Conservation (phyloP, 2,888 invertebrate species). For the Phymatocera aterrima region DNA sequence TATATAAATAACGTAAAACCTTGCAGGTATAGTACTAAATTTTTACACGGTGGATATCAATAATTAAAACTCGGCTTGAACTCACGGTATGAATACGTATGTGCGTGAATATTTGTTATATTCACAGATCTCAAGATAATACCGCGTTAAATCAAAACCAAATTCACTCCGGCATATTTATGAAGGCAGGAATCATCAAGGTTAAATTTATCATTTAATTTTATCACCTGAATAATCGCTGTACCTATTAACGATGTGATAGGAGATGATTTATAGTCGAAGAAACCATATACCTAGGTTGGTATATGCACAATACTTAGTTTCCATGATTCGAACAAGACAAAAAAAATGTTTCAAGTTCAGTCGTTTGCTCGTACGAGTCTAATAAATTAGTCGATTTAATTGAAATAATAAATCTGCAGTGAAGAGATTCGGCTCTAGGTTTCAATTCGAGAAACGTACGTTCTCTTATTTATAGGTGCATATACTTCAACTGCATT, state of each 20-base stretch:
- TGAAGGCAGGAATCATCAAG: neutral
- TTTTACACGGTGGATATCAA: neutral
- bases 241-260: neutral
- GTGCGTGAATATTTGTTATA: constrained; percentile 3
- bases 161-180: neutral
- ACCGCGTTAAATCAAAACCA: neutral
- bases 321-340: neutral
- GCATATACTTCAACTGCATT: neutral
- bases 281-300: neutral
- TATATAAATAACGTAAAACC: neutral
- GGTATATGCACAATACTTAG: neutral
- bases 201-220: neutral
- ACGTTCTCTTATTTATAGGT: too few relatives aligned
- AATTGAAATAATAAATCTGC: neutral
- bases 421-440: neutral
- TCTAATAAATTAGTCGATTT: neutral
- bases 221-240: neutral
- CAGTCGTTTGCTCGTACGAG: neutral
- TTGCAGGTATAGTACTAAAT: neutral
- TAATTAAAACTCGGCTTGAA: neutral
- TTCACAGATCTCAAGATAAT: neutral
- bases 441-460: neutral
- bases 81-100: neutral
- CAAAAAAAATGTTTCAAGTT: neutral
- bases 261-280: neutral